Conservation (phyloP, 2,113 vertebrate genomes). For the Actinemys pallida region DNA sequence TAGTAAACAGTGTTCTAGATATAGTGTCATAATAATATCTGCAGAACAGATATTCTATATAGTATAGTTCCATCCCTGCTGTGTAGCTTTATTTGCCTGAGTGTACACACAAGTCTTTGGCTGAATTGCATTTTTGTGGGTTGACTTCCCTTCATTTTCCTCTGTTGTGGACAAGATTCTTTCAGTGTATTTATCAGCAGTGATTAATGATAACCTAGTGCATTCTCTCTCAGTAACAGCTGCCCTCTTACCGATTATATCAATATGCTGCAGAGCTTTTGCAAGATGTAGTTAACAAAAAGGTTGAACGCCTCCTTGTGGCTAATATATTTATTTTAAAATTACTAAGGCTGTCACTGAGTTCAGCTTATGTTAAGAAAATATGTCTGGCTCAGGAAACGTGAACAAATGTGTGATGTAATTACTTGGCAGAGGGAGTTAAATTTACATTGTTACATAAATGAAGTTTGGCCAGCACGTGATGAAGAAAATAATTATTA, state of each 20-base stretch:
- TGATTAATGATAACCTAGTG: background rate
- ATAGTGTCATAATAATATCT: background rate
- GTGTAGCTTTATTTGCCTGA: background rate
- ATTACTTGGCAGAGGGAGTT: background rate
- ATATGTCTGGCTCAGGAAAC: background rate
- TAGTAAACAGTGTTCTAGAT: background rate
- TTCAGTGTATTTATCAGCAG: background rate
- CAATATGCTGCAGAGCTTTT: background rate
- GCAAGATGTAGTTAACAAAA: background rate
- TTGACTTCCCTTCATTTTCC: background rate
- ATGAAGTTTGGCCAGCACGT: background rate
- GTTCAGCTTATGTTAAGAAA: background rate
- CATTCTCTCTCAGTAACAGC: background rate
- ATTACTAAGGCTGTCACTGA: background rate
- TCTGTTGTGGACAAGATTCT: background rate
- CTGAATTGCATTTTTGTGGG: background rate
- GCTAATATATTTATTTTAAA: background rate
- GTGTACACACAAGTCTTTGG: rapidly evolving
- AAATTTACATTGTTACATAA: background rate
- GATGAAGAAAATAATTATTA: background rate
- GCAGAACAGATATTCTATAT: background rate
- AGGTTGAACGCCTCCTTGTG: background rate
- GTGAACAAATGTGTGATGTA: background rate
- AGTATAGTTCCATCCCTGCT: background rate
- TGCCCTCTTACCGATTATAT: background rate